These are phyloP conservation scores for Sturnira hondurensis DNA, from an alignment of 2,113 vertebrate species.

Conservation along the genomic window DNA sequence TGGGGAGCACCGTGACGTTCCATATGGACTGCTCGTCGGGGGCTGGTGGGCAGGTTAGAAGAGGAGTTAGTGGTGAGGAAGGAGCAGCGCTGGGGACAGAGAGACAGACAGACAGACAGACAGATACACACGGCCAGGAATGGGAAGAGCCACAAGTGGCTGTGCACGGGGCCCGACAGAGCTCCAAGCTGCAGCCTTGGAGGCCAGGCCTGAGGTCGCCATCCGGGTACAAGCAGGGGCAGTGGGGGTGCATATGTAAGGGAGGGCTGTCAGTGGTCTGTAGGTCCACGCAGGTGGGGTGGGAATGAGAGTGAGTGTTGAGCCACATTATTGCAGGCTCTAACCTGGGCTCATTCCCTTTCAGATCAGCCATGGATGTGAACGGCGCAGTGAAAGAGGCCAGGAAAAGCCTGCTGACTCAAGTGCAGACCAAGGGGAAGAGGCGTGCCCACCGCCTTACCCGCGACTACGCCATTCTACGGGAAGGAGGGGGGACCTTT, in stretches of 20 bases:
- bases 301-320: background rate
- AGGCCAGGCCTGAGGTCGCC: constrained; percentile 8
- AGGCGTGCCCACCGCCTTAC: background rate
- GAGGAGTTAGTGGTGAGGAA: constrained; percentile 81
- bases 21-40: constrained; percentile 88
- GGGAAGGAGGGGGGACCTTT: background rate
- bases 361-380: background rate
- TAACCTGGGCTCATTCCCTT: background rate
- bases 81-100: background rate
- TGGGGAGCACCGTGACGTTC: constrained; percentile 95
- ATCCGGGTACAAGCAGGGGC: background rate
- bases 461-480: background rate
- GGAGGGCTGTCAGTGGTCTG: background rate
- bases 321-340: background rate
- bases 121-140: background rate
- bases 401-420: too few species aligned
- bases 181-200: constrained; percentile 40
- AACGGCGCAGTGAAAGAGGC: background rate
- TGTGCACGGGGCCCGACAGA: background rate
- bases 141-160: background rate
- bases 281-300: background rate
- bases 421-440: background rate
- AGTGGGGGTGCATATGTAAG: background rate
- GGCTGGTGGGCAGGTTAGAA: constrained; percentile 89
- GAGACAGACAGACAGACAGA: too few species aligned